Base-by-base conservation (phyloP, 2,113 vertebrate genomes). In the Tympanuchus pallidicinctus region DNA sequence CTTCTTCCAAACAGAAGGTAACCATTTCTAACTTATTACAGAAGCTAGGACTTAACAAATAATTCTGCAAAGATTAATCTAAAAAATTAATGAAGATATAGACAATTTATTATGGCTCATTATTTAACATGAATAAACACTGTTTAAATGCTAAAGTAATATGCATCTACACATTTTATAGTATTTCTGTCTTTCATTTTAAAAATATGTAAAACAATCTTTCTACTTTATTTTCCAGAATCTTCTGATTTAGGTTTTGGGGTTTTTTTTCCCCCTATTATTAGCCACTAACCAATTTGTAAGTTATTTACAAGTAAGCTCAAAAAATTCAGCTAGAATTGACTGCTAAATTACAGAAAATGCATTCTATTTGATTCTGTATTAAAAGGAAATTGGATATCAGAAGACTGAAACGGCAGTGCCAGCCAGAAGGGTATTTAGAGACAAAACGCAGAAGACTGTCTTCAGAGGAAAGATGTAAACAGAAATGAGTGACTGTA, bases 401-500 rank as follows among this genome's bases (percentile, higher is more conserved):
- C 85, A 89, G 24, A 79, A 81, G 88, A 79, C 71, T 82, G 45
- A 83, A 94, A 89, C 34, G 67, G 66, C 59, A 61, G 87, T 89
- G 61, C 42, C 79, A 86, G 73, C 42, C n/a, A 93, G 76, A 61
- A 82, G 82, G 60, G 63, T 72, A 80, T 81, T 95, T 86, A 73
- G 60, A 86, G 82, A 81, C 47, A 40, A 72, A 87, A 81, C 0
- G 3, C 57, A 74, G 54, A 78, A 92, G 86, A 77, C 38, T 82
- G 54, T 72, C 88, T 95, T 82, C 59, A 83, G 87, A 92, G 61
- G 82, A 90, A 95, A 94, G 86, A 86, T 36, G 88, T 84, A 95
- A 97, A 97, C 91, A 96, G 92, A 92, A 95, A 86, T 34, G 78
- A 96, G 81, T 74, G 88, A 93, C 87, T 93, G 91, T 93, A 95